phyloP scores from a whole-genome alignment of 1,140 invertebrate genomes.

The Bombus consobrinus region DNA sequence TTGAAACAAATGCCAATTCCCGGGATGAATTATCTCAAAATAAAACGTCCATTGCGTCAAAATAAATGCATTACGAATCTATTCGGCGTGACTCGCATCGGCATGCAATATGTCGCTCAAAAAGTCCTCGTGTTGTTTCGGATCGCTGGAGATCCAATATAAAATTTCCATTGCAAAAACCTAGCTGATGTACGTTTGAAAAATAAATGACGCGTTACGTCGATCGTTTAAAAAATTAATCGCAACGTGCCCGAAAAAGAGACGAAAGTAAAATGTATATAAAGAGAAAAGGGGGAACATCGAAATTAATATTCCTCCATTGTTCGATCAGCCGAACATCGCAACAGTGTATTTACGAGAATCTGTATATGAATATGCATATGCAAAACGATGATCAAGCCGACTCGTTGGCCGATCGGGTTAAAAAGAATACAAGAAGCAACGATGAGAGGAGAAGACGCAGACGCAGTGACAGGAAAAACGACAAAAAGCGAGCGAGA shows the following conservation, averaged over 20 bases:
- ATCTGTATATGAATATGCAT: constrained; percentile 56
- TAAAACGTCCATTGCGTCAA: constrained; percentile 5
- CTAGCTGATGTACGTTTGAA: too few relatives aligned
- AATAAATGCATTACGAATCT: neutral
- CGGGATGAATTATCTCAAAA: neutral
- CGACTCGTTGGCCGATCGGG: constrained; percentile 33
- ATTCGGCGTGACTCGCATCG: constrained; percentile 4
- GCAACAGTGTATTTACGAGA: constrained; percentile 30
- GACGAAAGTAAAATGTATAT: neutral
- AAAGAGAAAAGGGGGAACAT: too few relatives aligned
- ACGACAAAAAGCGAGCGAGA: neutral
- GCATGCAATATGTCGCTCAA: neutral
- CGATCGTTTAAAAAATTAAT: constrained; percentile 11
- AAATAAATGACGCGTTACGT: neutral
- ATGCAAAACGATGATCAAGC: constrained; percentile 52
- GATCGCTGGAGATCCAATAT: neutral
- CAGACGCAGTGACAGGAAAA: neutral
- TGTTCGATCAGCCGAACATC: constrained; percentile 25
- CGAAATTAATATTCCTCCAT: constrained; percentile 37
- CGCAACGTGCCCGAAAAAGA: neutral
- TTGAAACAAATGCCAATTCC: neutral
- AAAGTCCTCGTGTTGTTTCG: neutral
- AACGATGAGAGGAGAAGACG: neutral
- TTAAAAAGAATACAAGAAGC: neutral
- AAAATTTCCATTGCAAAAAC: constrained; percentile 18